These are phyloP conservation scores for Centropristis striata DNA, from an alignment of 2,113 vertebrate species.

Conservation along the genomic window DNA sequence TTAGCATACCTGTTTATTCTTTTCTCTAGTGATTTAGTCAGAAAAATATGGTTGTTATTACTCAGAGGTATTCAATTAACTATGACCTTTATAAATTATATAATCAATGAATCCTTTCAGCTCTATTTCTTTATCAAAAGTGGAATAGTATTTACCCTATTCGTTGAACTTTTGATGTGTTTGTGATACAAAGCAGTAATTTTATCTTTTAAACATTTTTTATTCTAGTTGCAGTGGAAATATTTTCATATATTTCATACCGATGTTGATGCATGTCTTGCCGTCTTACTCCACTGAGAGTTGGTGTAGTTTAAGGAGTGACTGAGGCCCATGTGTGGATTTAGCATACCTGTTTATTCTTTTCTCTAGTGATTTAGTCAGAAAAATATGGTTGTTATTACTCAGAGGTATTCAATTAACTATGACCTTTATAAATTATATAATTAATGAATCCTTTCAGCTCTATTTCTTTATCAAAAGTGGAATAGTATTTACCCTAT, in stretches of 20 bases:
- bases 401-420: neutral
- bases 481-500: neutral
- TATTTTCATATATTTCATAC: no score
- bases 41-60: no score
- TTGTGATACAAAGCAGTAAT: neutral
- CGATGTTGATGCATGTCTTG: neutral
- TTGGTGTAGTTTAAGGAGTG: neutral
- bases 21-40: no score
- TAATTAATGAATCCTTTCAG: neutral
- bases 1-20: no score
- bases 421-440: neutral
- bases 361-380: no score
- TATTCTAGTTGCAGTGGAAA: slow-evolving; percentile 41
- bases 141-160: neutral
- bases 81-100: neutral
- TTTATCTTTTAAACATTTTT: no score
- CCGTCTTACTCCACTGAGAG: neutral
- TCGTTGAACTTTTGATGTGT: neutral
- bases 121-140: neutral
- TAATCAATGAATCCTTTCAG: neutral
- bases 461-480: neutral
- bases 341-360: no score
- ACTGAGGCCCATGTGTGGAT: neutral
- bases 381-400: no score
- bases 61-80: neutral